Conservation (phyloP, 2,113 vertebrate species). For the Bolborhynchus lineola region DNA sequence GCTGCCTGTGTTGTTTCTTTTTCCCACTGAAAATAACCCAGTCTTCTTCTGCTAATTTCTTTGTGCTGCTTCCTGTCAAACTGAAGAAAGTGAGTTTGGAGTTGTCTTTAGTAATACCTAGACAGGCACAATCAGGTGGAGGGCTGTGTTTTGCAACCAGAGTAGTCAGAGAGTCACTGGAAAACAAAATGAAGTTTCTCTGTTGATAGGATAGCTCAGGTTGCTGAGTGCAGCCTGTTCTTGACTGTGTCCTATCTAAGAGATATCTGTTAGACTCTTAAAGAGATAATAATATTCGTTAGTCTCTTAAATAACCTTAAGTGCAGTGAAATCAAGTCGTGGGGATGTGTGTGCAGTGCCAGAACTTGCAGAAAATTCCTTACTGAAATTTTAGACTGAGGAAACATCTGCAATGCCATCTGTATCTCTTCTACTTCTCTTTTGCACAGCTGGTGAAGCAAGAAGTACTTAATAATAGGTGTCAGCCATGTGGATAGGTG, state of each 20-base stretch:
- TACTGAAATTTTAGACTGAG: not conserved
- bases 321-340: not conserved
- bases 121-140: not conserved
- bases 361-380: not conserved
- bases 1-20: conserved; percentile 6
- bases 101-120: not conserved
- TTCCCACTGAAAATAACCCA: not conserved
- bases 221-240: not conserved
- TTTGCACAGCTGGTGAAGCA: not conserved
- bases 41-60: not conserved
- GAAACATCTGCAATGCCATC: not conserved
- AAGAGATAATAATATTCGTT: not conserved
- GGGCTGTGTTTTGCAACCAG: not conserved
- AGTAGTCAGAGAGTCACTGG: not conserved
- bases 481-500: not conserved
- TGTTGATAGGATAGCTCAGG: not conserved
- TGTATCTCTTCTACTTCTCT: not conserved
- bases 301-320: not conserved
- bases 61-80: not conserved
- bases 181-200: not conserved
- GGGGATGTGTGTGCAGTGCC: not conserved
- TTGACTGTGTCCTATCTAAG: not conserved
- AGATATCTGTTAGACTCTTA: not conserved
- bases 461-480: not conserved
- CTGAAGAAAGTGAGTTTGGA: not conserved